phyloP scores from a whole-genome alignment of 2,113 vertebrate species.

The Columba janthina region DNA sequence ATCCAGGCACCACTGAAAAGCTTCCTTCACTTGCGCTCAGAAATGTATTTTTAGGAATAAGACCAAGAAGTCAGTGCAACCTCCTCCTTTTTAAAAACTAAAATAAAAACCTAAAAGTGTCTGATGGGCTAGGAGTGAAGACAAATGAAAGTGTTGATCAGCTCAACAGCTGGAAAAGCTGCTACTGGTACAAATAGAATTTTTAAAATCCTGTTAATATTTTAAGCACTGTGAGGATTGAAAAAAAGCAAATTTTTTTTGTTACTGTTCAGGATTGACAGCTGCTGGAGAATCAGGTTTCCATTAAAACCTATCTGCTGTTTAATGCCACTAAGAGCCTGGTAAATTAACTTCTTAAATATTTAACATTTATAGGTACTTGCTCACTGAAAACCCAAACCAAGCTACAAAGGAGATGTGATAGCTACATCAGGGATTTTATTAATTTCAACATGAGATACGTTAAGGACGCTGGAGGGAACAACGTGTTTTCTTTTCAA shows the following conservation, averaged over 20 bases:
- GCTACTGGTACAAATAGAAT: slow-evolving; percentile 13
- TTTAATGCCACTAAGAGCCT: slow-evolving; percentile 3
- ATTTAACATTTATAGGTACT: slow-evolving; percentile 8
- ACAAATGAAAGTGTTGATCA: slow-evolving; percentile 24
- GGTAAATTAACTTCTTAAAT: slow-evolving; percentile 16
- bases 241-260: background rate
- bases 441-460: background rate
- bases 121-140: background rate
- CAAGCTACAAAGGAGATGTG: background rate
- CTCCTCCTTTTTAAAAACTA: slow-evolving; percentile 27
- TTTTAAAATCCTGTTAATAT: background rate
- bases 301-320: background rate
- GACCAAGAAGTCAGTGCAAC: slow-evolving; percentile 6
- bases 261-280: slow-evolving; percentile 14
- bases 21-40: slow-evolving; percentile 10
- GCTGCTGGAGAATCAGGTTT: background rate
- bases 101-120: slow-evolving; percentile 29
- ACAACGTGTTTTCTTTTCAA: background rate
- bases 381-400: background rate
- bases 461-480: background rate
- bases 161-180: slow-evolving; percentile 54
- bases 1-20: slow-evolving; percentile 5
- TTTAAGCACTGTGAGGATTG: slow-evolving; percentile 28
- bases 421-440: background rate
- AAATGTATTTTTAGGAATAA: slow-evolving; percentile 55